These are phyloP conservation scores for Cavia aperea DNA, from an alignment of 2,113 vertebrate genomes.

Conservation along the genomic window DNA sequence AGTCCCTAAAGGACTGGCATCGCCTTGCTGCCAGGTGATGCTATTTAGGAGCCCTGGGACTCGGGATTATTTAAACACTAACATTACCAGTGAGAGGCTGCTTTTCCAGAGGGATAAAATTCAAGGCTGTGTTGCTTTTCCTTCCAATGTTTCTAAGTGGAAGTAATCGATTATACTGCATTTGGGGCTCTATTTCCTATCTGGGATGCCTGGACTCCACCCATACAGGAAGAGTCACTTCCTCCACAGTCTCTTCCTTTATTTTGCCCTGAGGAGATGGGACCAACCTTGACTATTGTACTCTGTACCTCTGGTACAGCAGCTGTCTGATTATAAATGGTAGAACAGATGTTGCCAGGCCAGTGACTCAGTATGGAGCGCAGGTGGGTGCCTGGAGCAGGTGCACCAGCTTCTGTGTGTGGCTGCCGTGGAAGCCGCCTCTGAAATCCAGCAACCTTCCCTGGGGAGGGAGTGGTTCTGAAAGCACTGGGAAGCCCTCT, in stretches of 20 bases:
- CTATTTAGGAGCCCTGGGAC: not conserved
- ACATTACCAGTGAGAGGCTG: not conserved
- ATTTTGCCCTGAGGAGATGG: not conserved
- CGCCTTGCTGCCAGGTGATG: not conserved
- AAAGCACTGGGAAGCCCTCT: not conserved
- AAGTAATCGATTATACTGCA: not conserved
- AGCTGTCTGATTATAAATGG: not conserved
- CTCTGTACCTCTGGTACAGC: not conserved
- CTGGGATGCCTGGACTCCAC: not conserved
- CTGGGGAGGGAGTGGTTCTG: not conserved
- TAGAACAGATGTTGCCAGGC: not conserved
- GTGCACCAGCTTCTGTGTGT: not conserved
- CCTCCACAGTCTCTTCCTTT: not conserved
- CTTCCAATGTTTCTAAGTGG: not conserved
- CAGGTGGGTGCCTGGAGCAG: not conserved
- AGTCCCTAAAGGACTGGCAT: not conserved
- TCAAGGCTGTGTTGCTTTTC: not conserved
- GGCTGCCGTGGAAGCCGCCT: not conserved
- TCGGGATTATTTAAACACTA: not conserved
- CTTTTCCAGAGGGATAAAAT: not conserved
- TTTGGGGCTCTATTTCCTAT: not conserved
- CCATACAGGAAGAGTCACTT: not conserved
- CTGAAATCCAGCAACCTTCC: not conserved
- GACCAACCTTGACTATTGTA: not conserved
- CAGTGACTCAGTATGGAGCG: not conserved